phyloP scores from a whole-genome alignment of 2,113 vertebrate species.

The Scomber scombrus region DNA sequence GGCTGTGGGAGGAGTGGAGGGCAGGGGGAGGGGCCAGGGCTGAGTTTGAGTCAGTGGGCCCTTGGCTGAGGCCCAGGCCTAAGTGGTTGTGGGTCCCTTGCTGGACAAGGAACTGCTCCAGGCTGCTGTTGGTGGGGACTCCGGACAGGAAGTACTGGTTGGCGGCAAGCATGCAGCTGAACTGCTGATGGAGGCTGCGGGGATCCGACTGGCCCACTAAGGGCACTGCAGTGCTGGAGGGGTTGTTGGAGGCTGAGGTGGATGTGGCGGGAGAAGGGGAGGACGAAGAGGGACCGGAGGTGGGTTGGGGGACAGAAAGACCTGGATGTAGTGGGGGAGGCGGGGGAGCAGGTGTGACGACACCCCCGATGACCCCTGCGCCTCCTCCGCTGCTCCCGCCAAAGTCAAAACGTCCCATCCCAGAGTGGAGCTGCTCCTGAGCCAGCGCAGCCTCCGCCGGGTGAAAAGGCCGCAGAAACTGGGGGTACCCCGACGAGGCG shows the following conservation, averaged over 20 bases:
- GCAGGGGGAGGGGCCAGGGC: conserved; percentile 83
- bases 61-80: conserved; percentile 81
- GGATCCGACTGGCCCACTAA: conserved; percentile 85
- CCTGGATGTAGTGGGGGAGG: conserved; percentile 85
- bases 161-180: conserved; percentile 89
- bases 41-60: conserved; percentile 79
- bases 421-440: conserved; percentile 87
- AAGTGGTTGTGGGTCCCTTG: conserved; percentile 87
- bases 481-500: conserved; percentile 83
- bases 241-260: conserved; percentile 78
- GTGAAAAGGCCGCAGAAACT: conserved; percentile 86
- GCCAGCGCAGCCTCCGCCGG: conserved; percentile 85
- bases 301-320: conserved; percentile 84
- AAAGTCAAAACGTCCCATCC: conserved; percentile 87
- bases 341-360: conserved; percentile 82
- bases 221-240: conserved; percentile 80
- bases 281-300: conserved; percentile 81
- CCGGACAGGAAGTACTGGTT: conserved; percentile 88
- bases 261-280: conserved; percentile 83
- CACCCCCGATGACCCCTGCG: conserved; percentile 81
- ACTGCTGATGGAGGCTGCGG: conserved; percentile 88
- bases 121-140: conserved; percentile 85
- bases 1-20: conserved; percentile 85
- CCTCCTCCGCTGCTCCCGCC: conserved; percentile 73
- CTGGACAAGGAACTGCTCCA: conserved; percentile 88